Evolutionary conservation across 2,888 invertebrate genomes (phyloP).

Genomic region (Timema cristinae): DNA sequence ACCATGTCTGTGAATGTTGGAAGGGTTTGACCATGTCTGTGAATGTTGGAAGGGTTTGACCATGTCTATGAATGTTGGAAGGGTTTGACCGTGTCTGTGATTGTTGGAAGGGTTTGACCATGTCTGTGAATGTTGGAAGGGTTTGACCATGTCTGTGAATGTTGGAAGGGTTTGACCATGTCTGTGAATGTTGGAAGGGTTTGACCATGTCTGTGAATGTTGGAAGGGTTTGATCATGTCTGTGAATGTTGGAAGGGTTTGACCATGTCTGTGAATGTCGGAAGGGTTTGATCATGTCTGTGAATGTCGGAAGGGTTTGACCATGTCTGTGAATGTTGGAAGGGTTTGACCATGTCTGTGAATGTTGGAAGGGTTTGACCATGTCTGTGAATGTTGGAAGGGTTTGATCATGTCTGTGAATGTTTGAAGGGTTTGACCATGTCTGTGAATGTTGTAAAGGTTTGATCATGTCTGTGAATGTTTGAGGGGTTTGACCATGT

Average conservation of each 20-base stretch:
- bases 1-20: no score
- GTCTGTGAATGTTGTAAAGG: no score
- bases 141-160: background rate
- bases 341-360: background rate
- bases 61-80: no score
- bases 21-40: no score
- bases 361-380: background rate
- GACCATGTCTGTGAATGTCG: background rate
- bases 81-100: no score
- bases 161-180: background rate
- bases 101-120: no score
- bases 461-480: no score
- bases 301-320: background rate
- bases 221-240: background rate
- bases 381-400: background rate
- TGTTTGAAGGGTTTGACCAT: no score
- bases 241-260: background rate
- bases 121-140: background rate
- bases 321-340: background rate
- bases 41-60: no score
- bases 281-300: background rate
- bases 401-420: background rate
- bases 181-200: background rate
- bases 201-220: background rate
- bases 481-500: no score